Evolutionary conservation across 2,113 vertebrate species (phyloP).

Genomic region (Aplodontia rufa): DNA sequence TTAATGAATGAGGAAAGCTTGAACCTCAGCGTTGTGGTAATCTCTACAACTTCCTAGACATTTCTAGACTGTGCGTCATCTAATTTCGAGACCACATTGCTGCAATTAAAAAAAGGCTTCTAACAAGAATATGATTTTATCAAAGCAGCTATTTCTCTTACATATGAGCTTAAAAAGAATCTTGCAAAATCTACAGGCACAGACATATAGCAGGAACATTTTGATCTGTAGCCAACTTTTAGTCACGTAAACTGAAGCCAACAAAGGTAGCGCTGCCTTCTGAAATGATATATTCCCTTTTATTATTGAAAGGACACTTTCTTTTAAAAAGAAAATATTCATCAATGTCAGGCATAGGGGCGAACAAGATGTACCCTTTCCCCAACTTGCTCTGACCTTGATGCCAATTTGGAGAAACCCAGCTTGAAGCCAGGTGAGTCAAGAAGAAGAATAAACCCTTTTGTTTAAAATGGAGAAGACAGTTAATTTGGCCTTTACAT

Average conservation of each 20-base stretch:
- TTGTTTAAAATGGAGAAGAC: slow-evolving; percentile 41
- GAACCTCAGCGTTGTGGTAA: slow-evolving; percentile 41
- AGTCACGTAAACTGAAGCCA: slow-evolving; percentile 10
- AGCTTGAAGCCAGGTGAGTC: slow-evolving; percentile 60
- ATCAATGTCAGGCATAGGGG: background rate
- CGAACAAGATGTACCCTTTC: background rate
- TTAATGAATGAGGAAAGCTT: slow-evolving; percentile 45
- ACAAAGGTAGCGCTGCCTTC: background rate
- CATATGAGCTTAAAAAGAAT: slow-evolving; percentile 34
- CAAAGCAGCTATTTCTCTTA: slow-evolving; percentile 48
- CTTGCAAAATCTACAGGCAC: background rate
- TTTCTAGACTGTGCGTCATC: slow-evolving; percentile 75
- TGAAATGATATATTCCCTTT: background rate
- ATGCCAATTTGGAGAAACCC: background rate
- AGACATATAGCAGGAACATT: slow-evolving; percentile 26
- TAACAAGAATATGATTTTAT: slow-evolving; percentile 54
- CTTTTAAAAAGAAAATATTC: background rate
- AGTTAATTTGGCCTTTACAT: slow-evolving; percentile 67
- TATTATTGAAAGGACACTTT: background rate
- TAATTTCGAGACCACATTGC: slow-evolving; percentile 53
- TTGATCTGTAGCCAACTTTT: slow-evolving; percentile 42
- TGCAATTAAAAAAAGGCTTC: slow-evolving; percentile 4
- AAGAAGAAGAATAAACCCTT: slow-evolving; percentile 53
- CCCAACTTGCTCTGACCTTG: background rate
- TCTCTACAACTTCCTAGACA: slow-evolving; percentile 65